Evolutionary conservation across 2,113 vertebrate genomes (phyloP).

Genomic region (Nicator chloris): DNA sequence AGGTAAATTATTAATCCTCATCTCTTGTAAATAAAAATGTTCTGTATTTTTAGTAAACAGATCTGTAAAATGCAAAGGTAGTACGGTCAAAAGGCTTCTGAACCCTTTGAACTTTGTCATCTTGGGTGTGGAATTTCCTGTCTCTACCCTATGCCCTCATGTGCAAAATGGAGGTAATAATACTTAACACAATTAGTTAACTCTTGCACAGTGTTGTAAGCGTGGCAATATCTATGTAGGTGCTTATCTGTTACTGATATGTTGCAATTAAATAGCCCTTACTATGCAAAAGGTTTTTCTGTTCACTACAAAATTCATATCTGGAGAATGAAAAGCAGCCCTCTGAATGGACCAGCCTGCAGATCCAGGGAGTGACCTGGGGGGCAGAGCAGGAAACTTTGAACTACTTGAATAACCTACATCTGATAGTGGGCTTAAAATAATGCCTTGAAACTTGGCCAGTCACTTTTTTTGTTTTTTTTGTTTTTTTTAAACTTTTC

Average conservation of each 20-base stretch:
- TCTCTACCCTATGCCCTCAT: not conserved
- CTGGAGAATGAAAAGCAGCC: not conserved
- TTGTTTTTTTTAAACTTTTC: not conserved
- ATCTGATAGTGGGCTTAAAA: not conserved
- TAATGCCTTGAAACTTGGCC: not conserved
- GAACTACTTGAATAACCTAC: not conserved
- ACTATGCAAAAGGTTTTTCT: not conserved
- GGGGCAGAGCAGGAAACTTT: not conserved
- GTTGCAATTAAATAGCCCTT: not conserved
- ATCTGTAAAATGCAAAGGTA: not conserved
- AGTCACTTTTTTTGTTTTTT: not conserved
- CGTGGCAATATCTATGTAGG: not conserved
- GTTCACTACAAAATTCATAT: not conserved
- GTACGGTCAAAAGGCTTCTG: not conserved
- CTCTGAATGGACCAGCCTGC: not conserved
- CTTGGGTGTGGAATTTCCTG: constrained; percentile 39
- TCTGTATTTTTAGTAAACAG: constrained; percentile 57
- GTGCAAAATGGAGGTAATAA: not conserved
- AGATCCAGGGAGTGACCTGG: not conserved
- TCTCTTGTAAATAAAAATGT: constrained; percentile 60
- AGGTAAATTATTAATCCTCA: constrained; percentile 72
- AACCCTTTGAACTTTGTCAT: constrained; percentile 9
- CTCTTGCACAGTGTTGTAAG: not conserved
- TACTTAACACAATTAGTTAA: not conserved
- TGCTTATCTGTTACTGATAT: not conserved